phyloP scores from a whole-genome alignment of 1,140 invertebrate genomes.

The Xylocopa sonorina region DNA sequence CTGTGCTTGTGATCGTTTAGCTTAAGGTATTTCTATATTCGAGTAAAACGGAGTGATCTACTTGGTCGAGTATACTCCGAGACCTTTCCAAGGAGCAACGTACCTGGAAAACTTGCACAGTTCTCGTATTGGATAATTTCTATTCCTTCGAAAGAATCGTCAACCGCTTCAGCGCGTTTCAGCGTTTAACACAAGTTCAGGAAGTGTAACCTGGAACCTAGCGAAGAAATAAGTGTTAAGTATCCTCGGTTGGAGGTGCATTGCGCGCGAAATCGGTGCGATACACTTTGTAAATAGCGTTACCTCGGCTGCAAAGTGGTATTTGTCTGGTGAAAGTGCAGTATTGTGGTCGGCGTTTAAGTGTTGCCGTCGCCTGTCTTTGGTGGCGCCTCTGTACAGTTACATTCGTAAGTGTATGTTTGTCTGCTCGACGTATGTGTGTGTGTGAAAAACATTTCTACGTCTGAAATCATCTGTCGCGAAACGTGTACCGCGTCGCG shows the following conservation, averaged over 20 bases:
- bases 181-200: background rate
- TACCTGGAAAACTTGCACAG: background rate
- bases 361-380: background rate
- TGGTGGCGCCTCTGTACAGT: background rate
- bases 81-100: too few relatives aligned
- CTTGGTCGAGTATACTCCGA: background rate
- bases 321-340: slow-evolving; percentile 57
- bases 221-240: background rate
- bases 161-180: background rate
- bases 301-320: background rate
- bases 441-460: too few relatives aligned
- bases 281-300: background rate
- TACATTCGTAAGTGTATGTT: background rate
- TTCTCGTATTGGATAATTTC: background rate
- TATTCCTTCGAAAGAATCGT: background rate
- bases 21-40: slow-evolving; percentile 49
- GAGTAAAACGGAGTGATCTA: background rate
- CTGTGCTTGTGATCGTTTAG: slow-evolving; percentile 74
- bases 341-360: slow-evolving; percentile 58
- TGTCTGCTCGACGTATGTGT: too few relatives aligned
- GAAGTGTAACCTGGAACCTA: background rate
- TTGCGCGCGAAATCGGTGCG: background rate
- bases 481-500: background rate
- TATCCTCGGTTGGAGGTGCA: background rate
- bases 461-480: background rate